Evolutionary conservation across 92 coral and sea anemone genomes (phyloP).

Genomic region (Epizoanthus ramosus): DNA sequence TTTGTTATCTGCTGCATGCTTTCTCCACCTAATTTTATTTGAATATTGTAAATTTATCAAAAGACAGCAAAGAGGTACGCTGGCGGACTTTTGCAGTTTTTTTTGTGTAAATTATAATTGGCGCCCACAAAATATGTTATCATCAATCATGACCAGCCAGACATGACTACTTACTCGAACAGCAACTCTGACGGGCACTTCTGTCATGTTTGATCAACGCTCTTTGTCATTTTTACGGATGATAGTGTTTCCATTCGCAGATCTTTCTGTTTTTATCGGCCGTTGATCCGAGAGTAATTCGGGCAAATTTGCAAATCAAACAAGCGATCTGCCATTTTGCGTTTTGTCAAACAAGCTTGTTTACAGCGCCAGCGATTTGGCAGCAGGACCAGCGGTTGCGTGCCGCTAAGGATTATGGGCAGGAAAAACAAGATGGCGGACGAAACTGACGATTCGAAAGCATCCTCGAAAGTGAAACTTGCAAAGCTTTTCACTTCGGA

Average conservation of each 20-base stretch:
- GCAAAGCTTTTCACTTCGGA: constrained; percentile 34
- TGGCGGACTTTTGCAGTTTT: no score
- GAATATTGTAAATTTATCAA: no score
- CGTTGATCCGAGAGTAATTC: neutral
- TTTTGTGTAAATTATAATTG: neutral
- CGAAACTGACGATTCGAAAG: constrained; percentile 37
- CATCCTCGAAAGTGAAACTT: constrained; percentile 41
- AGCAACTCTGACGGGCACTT: constrained; percentile 96
- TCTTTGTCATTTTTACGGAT: neutral
- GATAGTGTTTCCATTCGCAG: neutral
- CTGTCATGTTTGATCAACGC: constrained; percentile 65
- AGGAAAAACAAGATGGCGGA: constrained; percentile 38
- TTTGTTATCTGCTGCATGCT: no score
- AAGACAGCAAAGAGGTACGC: no score
- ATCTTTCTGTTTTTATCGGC: neutral
- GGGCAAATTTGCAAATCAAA: neutral
- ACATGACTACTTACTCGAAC: constrained; percentile 81
- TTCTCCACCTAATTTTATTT: no score
- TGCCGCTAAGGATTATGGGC: constrained; percentile 3
- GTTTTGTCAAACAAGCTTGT: constrained; percentile 17
- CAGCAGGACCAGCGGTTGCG: constrained; percentile 18
- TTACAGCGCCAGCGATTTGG: constrained; percentile 40
- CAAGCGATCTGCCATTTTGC: neutral
- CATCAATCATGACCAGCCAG: no score
- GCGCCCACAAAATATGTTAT: neutral